Conservation (phyloP, 2,113 vertebrate species). For the Alligator sinensis region DNA sequence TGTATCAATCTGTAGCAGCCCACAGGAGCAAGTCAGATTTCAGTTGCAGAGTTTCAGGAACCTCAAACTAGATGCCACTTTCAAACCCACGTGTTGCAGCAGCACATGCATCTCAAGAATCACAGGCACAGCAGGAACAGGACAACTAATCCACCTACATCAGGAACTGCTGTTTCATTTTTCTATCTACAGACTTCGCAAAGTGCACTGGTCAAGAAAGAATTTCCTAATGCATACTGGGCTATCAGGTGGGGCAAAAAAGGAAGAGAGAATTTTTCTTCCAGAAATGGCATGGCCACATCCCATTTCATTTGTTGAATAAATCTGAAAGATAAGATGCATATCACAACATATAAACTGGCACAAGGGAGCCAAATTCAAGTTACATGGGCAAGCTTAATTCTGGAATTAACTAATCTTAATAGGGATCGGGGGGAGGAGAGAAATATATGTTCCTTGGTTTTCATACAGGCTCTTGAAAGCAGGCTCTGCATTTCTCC, state of each 20-base stretch:
- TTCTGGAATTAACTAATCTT: not conserved
- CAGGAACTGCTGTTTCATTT: not conserved
- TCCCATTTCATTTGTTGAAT: not conserved
- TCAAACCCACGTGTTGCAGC: not conserved
- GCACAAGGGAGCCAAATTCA: not conserved
- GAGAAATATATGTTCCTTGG: too few species aligned
- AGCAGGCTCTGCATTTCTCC: not conserved
- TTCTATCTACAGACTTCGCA: not conserved
- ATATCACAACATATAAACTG: too few species aligned
- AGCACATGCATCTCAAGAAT: not conserved
- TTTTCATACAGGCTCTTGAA: not conserved
- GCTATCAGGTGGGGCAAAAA: not conserved
- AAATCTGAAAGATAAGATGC: not conserved
- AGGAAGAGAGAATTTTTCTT: not conserved
- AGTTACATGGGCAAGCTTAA: not conserved
- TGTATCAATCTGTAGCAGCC: not conserved
- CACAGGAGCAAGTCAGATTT: not conserved
- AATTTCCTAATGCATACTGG: not conserved
- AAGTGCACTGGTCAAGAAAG: not conserved
- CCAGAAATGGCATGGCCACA: not conserved
- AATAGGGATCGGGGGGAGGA: too few species aligned
- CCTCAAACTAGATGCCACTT: not conserved
- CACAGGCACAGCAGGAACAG: not conserved
- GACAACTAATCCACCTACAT: not conserved
- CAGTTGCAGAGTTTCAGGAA: not conserved